A percentile compares a stretch with the other conserved stretches of the same genome.
These are phyloP conservation scores for Alosa sapidissima DNA, from an alignment of 2,797 vertebrate species.

Conservation along the genomic window DNA sequence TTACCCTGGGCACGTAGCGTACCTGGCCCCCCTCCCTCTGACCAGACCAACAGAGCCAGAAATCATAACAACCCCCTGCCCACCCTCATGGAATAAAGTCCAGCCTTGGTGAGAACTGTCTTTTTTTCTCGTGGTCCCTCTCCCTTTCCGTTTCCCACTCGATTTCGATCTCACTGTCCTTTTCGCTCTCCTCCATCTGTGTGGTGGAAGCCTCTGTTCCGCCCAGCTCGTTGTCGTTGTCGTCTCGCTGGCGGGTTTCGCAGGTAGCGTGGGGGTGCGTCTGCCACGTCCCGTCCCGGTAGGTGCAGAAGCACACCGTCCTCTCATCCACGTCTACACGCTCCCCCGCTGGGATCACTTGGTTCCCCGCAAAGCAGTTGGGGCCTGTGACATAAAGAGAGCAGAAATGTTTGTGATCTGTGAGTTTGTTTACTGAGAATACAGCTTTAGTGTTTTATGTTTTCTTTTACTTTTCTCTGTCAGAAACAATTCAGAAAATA, in stretches of 20 bases:
- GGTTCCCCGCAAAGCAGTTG: constrained; percentile 77
- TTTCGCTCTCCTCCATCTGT: constrained; percentile 54
- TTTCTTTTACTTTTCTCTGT: background rate
- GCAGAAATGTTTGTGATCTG: constrained; percentile 29
- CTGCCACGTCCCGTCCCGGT: constrained; percentile 73
- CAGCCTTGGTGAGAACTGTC: constrained; percentile 49
- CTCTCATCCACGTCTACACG: constrained; percentile 68
- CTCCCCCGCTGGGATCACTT: constrained; percentile 74
- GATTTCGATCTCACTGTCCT: constrained; percentile 34
- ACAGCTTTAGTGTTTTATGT: background rate
- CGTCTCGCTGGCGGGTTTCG: constrained; percentile 45
- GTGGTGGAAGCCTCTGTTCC: constrained; percentile 49
- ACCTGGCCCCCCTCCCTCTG: constrained; percentile 29
- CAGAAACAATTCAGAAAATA: background rate
- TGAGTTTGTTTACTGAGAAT: background rate
- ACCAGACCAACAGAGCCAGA: background rate
- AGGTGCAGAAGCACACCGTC: constrained; percentile 73
- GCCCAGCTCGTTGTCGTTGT: constrained; percentile 45
- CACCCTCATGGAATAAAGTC: constrained; percentile 67
- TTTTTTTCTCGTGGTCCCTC: constrained; percentile 25
- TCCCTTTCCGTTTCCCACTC: constrained; percentile 24
- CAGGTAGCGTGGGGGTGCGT: constrained; percentile 69
- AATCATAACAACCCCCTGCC: constrained; percentile 29
- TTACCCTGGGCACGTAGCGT: constrained; percentile 30
- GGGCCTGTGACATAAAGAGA: constrained; percentile 62